Evolutionary conservation across 2,113 vertebrate species (phyloP), one percentile per base, ranked within the genome.

Genomic region (Tursiops truncatus): DNA sequence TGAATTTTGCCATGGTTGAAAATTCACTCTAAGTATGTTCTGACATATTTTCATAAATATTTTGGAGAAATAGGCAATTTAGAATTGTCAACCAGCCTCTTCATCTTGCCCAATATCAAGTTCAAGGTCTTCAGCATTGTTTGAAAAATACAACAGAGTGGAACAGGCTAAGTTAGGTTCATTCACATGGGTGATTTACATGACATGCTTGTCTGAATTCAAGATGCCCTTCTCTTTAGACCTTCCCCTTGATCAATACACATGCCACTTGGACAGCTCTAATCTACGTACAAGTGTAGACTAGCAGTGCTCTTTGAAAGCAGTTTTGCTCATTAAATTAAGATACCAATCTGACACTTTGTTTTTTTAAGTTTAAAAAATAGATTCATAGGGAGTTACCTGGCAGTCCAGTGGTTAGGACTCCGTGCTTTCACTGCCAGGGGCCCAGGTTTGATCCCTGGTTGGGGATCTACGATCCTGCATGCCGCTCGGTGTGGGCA

Each of bases 341-440:
- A 90, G 79, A 33, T 87, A 31, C n/a, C 9, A 84, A n/a, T 38
- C 41, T 50, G 47, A 80, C 47, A 12, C 21, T 77, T 93, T 90
- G n/a, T 63, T 82, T 77, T 53, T 94, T 68, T 60, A 44, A 73
- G 58, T 74, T 95, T 83, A 79, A 96, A 97, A 96, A 84, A 87
- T 83, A 89, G 73, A 76, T 5, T 76, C 26, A 58, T 58, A 58
- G 18, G 56, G 18, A 58, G 21, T 58, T 58, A 18, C 18, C 56
- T 58, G 56, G 6, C 18, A 21, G 56, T 58, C 18, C 56, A 58
- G 56, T 8, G 56, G 17, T 58, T 21, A 58, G 56, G 56, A 20
- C 18, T 58, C 18, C 0, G 56, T 58, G 18, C 56, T 21, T 21
- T 58, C 18, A 58, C 56, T 58, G 56, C 56, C 56, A 21, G 15